phyloP scores from a whole-genome alignment of 1,140 invertebrate genomes.

The Oryzaephilus surinamensis region DNA sequence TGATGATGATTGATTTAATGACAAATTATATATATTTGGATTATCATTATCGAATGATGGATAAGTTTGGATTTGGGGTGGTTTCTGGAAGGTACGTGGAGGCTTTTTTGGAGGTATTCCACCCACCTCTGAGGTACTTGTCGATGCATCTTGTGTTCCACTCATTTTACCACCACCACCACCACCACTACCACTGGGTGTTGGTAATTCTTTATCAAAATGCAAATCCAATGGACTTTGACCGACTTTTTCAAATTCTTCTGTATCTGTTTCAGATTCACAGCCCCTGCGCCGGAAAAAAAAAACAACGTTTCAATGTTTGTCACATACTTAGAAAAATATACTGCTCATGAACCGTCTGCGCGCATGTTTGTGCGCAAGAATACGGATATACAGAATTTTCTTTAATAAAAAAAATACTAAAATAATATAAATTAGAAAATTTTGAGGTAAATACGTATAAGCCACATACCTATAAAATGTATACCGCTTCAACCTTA shows the following conservation, averaged over 20 bases:
- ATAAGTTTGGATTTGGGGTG: constrained; percentile 7
- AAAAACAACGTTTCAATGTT: too few species aligned
- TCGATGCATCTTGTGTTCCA: constrained; percentile 32
- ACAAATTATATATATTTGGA: too few species aligned
- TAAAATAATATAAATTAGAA: too few species aligned
- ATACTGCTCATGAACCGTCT: too few species aligned
- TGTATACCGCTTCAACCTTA: too few species aligned
- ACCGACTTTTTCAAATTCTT: constrained; percentile 71
- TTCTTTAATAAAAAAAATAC: too few species aligned
- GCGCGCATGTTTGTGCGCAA: too few species aligned
- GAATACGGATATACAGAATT: too few species aligned
- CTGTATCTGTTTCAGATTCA: constrained; percentile 71
- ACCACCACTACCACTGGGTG: constrained; percentile 2
- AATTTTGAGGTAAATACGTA: too few species aligned
- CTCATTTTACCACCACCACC: too few species aligned
- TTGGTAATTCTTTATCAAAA: constrained; percentile 25
- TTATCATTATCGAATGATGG: constrained; percentile 10
- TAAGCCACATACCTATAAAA: too few species aligned
- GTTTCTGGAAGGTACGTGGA: constrained; percentile 33
- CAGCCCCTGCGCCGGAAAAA: constrained; percentile 53
- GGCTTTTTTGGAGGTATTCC: constrained; percentile 32
- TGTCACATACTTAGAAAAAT: too few species aligned
- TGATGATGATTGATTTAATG: constrained; percentile 1
- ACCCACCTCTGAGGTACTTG: constrained; percentile 36
- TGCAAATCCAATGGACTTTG: constrained; percentile 46